These are phyloP conservation scores for Silurus meridionalis DNA, from an alignment of 2,113 vertebrate genomes.

Conservation along the genomic window DNA sequence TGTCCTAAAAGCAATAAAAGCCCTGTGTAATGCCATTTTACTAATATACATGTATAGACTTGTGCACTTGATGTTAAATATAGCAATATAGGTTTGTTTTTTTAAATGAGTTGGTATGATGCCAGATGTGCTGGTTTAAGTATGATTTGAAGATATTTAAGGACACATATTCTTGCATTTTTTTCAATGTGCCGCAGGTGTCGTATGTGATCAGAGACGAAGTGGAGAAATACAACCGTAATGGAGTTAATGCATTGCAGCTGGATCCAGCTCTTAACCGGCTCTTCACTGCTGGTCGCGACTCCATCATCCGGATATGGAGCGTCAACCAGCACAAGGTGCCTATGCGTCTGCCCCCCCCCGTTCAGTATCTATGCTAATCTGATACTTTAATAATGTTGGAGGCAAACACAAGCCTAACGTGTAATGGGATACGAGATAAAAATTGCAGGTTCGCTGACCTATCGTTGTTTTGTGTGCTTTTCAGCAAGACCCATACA, in stretches of 20 bases:
- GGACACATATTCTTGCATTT: neutral
- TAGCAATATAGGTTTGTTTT: neutral
- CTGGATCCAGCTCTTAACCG: conserved; percentile 91
- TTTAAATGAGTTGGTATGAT: neutral
- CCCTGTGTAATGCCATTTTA: too few species aligned
- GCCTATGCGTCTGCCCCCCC: conserved; percentile 17
- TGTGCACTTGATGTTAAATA: neutral
- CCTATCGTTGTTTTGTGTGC: conserved; percentile 27
- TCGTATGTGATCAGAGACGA: conserved; percentile 98
- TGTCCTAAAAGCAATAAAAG: too few species aligned
- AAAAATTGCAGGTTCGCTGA: neutral
- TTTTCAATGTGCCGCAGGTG: conserved; percentile 72
- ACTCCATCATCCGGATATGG: conserved; percentile 99
- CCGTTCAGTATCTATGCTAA: neutral
- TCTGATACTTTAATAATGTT: neutral
- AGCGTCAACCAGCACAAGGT: conserved; percentile 98
- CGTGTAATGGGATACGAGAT: neutral
- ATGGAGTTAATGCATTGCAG: conserved; percentile 96
- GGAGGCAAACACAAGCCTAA: neutral
- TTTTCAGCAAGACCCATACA: conserved; percentile 95
- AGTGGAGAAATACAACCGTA: conserved; percentile 96
- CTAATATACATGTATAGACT: too few species aligned
- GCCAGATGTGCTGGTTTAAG: neutral
- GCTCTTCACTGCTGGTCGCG: conserved; percentile 95
- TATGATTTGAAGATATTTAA: neutral